A percentile compares a stretch with the other conserved stretches of the same genome.
Conservation (phyloP, 2,113 vertebrate genomes). For the Zosterops borbonicus region DNA sequence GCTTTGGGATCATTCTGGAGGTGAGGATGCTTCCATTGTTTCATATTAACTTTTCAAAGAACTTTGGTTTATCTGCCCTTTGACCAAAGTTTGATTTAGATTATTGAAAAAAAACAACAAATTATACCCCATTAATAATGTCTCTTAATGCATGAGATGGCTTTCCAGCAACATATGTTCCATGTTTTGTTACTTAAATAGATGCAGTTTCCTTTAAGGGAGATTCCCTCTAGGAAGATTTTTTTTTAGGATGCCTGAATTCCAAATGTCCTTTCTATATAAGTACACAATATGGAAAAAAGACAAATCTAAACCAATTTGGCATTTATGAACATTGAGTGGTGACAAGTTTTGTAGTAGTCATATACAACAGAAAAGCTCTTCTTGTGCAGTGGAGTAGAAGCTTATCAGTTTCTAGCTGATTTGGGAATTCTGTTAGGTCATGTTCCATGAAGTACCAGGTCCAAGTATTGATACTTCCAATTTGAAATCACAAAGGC, state of each 20-base stretch:
- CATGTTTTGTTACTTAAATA: background rate
- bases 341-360: background rate
- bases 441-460: background rate
- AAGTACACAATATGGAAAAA: background rate
- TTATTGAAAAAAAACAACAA: background rate
- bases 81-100: background rate
- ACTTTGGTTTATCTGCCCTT: background rate
- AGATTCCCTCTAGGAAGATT: background rate
- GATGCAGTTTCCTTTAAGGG: background rate
- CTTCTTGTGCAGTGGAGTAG: background rate
- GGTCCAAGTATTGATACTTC: background rate
- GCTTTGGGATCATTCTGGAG: background rate
- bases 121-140: background rate
- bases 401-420: background rate
- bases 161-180: background rate
- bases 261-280: background rate
- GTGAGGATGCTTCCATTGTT: background rate
- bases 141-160: background rate
- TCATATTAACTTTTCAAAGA: background rate
- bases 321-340: background rate
- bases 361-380: background rate
- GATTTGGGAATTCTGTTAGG: background rate
- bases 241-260: background rate
- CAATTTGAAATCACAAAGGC: background rate
- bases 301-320: background rate